Percentiles rank a stretch among this genome's conserved stretches.
These are phyloP conservation scores for Ephialtes manifestator DNA, from an alignment of 2,888 invertebrate genomes.

Conservation along the genomic window DNA sequence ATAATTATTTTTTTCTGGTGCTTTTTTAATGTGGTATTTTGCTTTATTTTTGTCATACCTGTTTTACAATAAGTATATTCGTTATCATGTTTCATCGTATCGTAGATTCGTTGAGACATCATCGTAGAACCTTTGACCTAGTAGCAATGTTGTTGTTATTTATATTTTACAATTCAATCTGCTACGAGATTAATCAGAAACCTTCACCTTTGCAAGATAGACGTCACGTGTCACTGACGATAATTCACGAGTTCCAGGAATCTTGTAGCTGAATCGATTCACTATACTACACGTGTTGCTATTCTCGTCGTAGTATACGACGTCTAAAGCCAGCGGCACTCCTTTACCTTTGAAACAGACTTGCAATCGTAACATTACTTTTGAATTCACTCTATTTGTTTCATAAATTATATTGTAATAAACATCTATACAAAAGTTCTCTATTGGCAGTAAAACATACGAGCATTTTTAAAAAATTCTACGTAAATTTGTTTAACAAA, in stretches of 20 bases:
- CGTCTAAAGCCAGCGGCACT: background rate
- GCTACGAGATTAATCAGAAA: slow-evolving; percentile 21
- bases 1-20: slow-evolving; percentile 59
- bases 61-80: slow-evolving; percentile 10
- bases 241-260: slow-evolving; percentile 20
- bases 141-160: slow-evolving; percentile 21
- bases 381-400: slow-evolving; percentile 2
- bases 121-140: slow-evolving; percentile 12
- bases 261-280: background rate
- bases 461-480: too few relatives aligned
- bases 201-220: slow-evolving; percentile 23
- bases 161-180: slow-evolving; percentile 29
- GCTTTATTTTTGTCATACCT: slow-evolving; percentile 19
- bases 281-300: background rate
- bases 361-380: background rate
- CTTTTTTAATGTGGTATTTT: slow-evolving; percentile 53
- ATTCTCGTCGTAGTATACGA: background rate
- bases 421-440: background rate
- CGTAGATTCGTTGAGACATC: background rate
- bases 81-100: slow-evolving; percentile 19
- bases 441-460: background rate
- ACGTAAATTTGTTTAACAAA: too few relatives aligned
- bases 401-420: background rate
- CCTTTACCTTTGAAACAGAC: background rate
- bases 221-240: slow-evolving; percentile 27